phyloP scores from a whole-genome alignment of 1,140 invertebrate species.

The Drosophila saltans region DNA sequence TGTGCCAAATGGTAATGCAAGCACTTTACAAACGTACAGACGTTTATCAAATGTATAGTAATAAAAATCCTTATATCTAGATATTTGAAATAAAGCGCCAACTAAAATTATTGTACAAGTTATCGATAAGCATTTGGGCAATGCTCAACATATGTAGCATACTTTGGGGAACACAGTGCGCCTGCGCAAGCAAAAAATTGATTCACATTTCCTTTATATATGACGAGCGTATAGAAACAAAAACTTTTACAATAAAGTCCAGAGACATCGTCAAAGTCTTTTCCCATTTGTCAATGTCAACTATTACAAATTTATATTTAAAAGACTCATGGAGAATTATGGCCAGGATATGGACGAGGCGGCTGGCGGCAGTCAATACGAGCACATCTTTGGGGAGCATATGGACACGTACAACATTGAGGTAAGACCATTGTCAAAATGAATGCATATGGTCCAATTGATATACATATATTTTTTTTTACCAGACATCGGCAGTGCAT shows the following conservation, averaged over 20 bases:
- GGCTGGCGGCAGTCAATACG: constrained; percentile 30
- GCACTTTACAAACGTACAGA: constrained; percentile 9
- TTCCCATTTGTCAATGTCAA: constrained; percentile 62
- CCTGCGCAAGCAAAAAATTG: constrained; percentile 46
- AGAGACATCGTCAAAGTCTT: background rate
- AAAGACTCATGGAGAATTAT: constrained; percentile 53
- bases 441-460: background rate
- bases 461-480: background rate
- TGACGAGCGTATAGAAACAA: constrained; percentile 9
- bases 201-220: constrained; percentile 33
- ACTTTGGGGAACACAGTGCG: constrained; percentile 17
- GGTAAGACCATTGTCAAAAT: constrained; percentile 37
- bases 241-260: constrained; percentile 6
- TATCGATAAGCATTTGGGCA: constrained; percentile 18
- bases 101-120: background rate
- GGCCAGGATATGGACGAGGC: constrained; percentile 52
- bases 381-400: constrained; percentile 49
- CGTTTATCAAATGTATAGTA: background rate
- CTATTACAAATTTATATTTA: constrained; percentile 32
- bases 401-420: constrained; percentile 74
- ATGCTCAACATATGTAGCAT: constrained; percentile 38
- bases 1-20: constrained; percentile 24
- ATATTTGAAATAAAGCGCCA: background rate
- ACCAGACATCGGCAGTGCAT: constrained; percentile 85
- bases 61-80: constrained; percentile 25